These are phyloP conservation scores for Cyrtorhinus lividipennis DNA, from an alignment of 1,140 invertebrate species.

Conservation along the genomic window DNA sequence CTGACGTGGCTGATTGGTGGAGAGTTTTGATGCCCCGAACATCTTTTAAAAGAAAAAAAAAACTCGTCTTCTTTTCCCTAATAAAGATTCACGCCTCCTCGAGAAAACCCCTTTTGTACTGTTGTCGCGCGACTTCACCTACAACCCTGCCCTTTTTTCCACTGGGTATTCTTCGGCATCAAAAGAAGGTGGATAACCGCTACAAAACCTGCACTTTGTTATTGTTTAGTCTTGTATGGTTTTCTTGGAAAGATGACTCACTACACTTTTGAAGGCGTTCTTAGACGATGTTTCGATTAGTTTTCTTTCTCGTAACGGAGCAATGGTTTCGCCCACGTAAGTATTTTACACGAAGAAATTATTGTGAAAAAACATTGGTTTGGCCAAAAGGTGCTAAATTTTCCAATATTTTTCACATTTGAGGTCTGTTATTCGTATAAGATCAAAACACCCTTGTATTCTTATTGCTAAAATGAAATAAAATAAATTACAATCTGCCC, in stretches of 20 bases:
- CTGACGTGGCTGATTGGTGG: background rate
- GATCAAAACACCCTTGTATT: too few relatives aligned
- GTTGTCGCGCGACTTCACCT: background rate
- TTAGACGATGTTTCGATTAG: too few relatives aligned
- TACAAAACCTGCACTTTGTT: background rate
- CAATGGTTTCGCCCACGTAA: too few relatives aligned
- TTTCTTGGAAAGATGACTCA: background rate
- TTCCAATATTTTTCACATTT: too few relatives aligned
- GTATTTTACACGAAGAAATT: too few relatives aligned
- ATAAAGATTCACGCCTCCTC: background rate
- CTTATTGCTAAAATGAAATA: too few relatives aligned
- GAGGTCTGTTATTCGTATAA: too few relatives aligned
- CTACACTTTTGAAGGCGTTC: background rate
- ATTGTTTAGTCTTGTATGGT: background rate
- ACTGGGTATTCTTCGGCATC: background rate
- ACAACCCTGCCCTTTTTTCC: too few relatives aligned
- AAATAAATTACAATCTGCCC: too few relatives aligned
- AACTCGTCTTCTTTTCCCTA: background rate
- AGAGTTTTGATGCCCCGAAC: background rate
- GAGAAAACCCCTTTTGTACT: background rate
- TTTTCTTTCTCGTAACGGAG: too few relatives aligned
- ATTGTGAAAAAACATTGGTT: too few relatives aligned
- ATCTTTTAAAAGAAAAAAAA: background rate
- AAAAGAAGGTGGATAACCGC: background rate
- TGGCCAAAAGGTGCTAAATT: too few relatives aligned